A percentile compares a stretch with the other conserved stretches of the same genome.
phyloP scores from a whole-genome alignment of 2,113 vertebrate genomes.

The Limanda limanda region DNA sequence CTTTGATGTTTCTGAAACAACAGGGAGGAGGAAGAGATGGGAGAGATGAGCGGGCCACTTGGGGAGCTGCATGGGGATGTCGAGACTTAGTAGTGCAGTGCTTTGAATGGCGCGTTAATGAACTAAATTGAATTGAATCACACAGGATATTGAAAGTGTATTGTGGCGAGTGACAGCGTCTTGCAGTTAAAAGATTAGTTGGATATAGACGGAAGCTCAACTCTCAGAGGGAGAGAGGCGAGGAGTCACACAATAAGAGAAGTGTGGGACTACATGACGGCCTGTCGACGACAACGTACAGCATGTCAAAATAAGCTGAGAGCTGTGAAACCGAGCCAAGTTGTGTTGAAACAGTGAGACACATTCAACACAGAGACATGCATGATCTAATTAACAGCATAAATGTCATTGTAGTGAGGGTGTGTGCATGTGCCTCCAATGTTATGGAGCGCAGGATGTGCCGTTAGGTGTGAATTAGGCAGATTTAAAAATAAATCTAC shows the following conservation, averaged over 20 bases:
- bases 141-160: slow-evolving; percentile 44
- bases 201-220: slow-evolving; percentile 6
- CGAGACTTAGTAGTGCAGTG: slow-evolving; percentile 40
- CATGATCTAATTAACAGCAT: background rate
- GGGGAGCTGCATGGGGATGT: slow-evolving; percentile 36
- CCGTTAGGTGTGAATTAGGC: slow-evolving; percentile 54
- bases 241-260: background rate
- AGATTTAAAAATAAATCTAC: slow-evolving; percentile 53
- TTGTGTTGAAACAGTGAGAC: background rate
- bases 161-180: slow-evolving; percentile 6
- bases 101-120: slow-evolving; percentile 65
- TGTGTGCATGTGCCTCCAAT: slow-evolving; percentile 27
- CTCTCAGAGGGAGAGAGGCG: slow-evolving; percentile 7
- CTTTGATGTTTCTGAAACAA: slow-evolving; percentile 69
- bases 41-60: slow-evolving; percentile 4
- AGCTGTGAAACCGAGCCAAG: too few species aligned
- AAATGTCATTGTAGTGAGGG: background rate
- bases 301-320: too few species aligned
- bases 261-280: slow-evolving; percentile 5
- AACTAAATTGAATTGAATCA: slow-evolving; percentile 65
- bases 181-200: too few species aligned
- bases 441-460: slow-evolving; percentile 29
- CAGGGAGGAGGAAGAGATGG: slow-evolving; percentile 47
- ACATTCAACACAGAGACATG: background rate
- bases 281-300: background rate